Percentiles rank a stretch among this genome's conserved stretches.
These are phyloP conservation scores for Cynoglossus semilaevis DNA, from an alignment of 2,113 vertebrate species.

Conservation along the genomic window DNA sequence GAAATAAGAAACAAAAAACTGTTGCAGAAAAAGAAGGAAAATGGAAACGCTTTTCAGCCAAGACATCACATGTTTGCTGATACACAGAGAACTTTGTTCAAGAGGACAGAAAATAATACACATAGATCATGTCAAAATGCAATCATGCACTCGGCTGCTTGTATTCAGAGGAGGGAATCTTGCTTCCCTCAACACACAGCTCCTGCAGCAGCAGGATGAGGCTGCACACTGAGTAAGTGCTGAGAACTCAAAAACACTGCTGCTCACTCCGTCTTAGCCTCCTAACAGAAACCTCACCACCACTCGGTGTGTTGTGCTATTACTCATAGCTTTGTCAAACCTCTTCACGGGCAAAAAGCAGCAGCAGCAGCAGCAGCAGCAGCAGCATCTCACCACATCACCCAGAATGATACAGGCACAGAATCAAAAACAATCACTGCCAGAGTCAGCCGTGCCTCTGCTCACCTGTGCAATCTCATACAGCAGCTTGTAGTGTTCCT, in stretches of 20 bases:
- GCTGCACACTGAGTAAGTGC: conserved; percentile 41
- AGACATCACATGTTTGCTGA: neutral
- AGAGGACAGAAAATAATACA: conserved; percentile 2
- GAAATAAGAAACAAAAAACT: conserved; percentile 11
- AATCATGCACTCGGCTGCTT: conserved; percentile 2
- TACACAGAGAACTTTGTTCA: neutral
- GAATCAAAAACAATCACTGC: conserved; percentile 11
- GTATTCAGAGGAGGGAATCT: conserved; percentile 29
- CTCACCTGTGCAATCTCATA: conserved; percentile 99
- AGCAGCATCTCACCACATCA: conserved; percentile 21
- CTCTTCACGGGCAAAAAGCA: conserved; percentile 6
- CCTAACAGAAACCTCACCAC: conserved; percentile 35
- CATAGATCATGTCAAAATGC: neutral
- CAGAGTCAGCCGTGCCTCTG: conserved; percentile 22
- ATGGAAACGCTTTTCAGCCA: conserved; percentile 21
- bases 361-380: conserved; percentile 7
- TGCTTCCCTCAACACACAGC: conserved; percentile 53
- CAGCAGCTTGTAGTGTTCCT: conserved; percentile 99
- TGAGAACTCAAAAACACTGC: conserved; percentile 58
- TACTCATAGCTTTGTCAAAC: conserved; percentile 11
- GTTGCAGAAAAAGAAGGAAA: conserved; percentile 1
- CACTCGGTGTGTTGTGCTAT: conserved; percentile 11
- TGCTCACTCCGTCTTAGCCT: conserved; percentile 24
- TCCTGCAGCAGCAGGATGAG: conserved; percentile 44
- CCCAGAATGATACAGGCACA: conserved; percentile 25